A percentile compares a stretch with the other conserved stretches of the same genome.
Conservation (phyloP, 2,797 vertebrate species). For the Rhyacichthys aspro region DNA sequence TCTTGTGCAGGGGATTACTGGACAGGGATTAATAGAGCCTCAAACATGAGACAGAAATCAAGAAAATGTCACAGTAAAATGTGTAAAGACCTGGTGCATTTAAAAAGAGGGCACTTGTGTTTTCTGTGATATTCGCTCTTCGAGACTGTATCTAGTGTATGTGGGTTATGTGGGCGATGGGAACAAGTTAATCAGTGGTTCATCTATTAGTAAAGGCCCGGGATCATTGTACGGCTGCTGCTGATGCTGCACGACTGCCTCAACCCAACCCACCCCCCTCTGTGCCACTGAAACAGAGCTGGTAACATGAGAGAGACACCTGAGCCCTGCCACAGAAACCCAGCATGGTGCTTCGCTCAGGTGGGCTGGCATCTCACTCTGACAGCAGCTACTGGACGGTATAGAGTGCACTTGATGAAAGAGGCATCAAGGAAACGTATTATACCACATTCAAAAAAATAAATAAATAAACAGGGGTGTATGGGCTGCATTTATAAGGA, state of each 20-base stretch:
- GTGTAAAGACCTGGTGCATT: no score
- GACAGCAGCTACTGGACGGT: neutral
- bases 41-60: constrained; percentile 16
- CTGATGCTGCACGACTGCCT: constrained; percentile 10
- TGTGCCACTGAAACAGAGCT: constrained; percentile 66
- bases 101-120: neutral
- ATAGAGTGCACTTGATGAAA: no score
- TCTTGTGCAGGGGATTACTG: constrained; percentile 43
- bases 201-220: constrained; percentile 81
- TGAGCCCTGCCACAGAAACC: constrained; percentile 42
- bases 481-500: no score
- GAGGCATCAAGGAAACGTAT: neutral
- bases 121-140: neutral
- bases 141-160: neutral
- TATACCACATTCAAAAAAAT: no score
- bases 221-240: constrained; percentile 54
- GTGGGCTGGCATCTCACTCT: constrained; percentile 3
- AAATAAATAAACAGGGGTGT: no score
- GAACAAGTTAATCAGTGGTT: constrained; percentile 67
- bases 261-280: constrained; percentile 23
- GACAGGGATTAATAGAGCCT: constrained; percentile 34
- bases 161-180: neutral
- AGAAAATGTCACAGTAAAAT: no score
- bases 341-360: constrained; percentile 25
- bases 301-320: constrained; percentile 69